Percentiles rank a stretch among this genome's conserved stretches.
These are phyloP conservation scores for Leptatherina wallacei DNA, from an alignment of 2,797 vertebrate genomes.

Conservation along the genomic window DNA sequence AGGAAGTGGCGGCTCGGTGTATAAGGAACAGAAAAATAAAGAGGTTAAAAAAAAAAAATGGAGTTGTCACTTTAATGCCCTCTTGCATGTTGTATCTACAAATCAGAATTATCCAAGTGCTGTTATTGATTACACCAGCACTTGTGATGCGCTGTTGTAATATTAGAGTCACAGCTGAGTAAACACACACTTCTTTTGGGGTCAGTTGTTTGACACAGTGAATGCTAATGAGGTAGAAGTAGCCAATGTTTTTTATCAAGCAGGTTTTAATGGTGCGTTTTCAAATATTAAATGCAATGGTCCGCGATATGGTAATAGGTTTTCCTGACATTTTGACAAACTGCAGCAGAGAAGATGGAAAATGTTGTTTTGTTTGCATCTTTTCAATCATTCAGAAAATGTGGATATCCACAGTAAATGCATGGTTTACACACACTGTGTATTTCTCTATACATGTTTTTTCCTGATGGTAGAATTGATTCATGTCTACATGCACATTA, in stretches of 20 bases:
- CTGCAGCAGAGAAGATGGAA: neutral
- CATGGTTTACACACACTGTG: neutral
- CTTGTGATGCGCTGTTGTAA: neutral
- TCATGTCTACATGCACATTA: neutral
- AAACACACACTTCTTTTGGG: conserved; percentile 6
- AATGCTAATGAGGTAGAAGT: conserved; percentile 22
- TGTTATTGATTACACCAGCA: neutral
- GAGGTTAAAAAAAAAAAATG: neutral
- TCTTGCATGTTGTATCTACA: neutral
- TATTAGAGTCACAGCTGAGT: conserved; percentile 2
- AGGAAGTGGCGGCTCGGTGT: neutral
- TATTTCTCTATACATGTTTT: too few species aligned
- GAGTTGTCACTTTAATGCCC: neutral
- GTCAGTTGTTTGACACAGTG: conserved; percentile 11
- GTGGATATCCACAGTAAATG: neutral
- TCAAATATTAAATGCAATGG: neutral
- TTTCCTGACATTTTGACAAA: neutral
- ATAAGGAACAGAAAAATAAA: neutral
- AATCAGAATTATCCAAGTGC: neutral
- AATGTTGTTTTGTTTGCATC: neutral
- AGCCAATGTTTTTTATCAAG: neutral
- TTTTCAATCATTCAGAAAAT: neutral
- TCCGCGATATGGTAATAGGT: neutral
- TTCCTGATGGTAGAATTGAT: too few species aligned
- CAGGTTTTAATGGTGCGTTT: neutral